Base-by-base conservation (phyloP, 2,113 vertebrate species). In the Tringa solitaria region DNA sequence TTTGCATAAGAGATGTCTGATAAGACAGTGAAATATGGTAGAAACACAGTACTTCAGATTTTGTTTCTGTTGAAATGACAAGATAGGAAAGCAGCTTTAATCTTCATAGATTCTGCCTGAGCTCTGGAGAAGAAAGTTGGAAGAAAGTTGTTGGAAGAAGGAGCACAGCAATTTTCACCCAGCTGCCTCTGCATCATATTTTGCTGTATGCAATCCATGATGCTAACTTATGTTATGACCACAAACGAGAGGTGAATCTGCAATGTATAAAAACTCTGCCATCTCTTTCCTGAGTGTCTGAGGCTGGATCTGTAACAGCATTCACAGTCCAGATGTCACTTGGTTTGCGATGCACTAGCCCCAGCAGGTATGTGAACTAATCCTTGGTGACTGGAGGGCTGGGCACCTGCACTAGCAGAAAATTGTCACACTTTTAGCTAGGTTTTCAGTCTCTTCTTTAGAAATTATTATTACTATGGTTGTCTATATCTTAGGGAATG, bases 321-420 rank as follows among this genome's bases (percentile, higher is more conserved):
- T 14, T 87, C 4, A 1, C 32, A 59, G 53, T 32, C 23, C 50
- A 78, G 81, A 21, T 1, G 2, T 35, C 41, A 27, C 21, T 51
- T 1, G 5, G 26, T 39, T n/a, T 26, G 37, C 0, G 1, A 70
- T n/a, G 50, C 12, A 9, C 17, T 15, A 14, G 9, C 0, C 2
- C 20, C 51, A 39, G 56, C 56, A 84, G 45, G 39, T 84, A 4
- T 1, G 1, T 27, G 27, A 91, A 30, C 12, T 1, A 2, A 8
- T 16, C 27, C 21, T 51, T 35, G 19, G 28, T 0, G 0, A 43
- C 24, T 10, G 8, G 56, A 39, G 15, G 30, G 21, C 28, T 56
- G 10, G 26, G 12, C 16, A 74, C 12, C 45, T 70, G 35, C 13
- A 23, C 5, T 27, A 21, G 37, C 28, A 23, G 17, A 3, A 23